These are phyloP conservation scores for Ferrisia virgata DNA, from an alignment of 2,888 invertebrate species.

Conservation along the genomic window DNA sequence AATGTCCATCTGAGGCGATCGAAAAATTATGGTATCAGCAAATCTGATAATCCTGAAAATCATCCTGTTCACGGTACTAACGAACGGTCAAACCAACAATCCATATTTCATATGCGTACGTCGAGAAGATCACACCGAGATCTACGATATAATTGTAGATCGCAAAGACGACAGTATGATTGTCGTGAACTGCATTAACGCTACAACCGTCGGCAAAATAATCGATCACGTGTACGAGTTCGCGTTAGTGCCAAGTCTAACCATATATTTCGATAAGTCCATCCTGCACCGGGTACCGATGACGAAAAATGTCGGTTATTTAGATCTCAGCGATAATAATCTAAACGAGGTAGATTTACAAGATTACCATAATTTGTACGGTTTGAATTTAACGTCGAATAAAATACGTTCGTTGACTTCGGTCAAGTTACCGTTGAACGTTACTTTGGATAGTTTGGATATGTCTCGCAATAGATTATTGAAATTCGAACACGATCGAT, in stretches of 20 bases:
- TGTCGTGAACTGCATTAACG: not conserved
- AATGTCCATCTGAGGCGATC: not conserved
- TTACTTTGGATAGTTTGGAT: slow-evolving; percentile 15
- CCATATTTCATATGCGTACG: slow-evolving; percentile 30
- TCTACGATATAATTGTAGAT: not conserved
- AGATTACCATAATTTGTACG: not conserved
- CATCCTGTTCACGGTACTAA: slow-evolving; percentile 16
- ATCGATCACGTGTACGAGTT: slow-evolving; percentile 6
- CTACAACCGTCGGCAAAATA: not conserved
- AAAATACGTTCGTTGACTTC: not conserved
- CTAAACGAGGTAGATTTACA: slow-evolving; percentile 49
- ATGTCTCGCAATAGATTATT: slow-evolving; percentile 13
- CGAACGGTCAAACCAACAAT: slow-evolving; percentile 20
- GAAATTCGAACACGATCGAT: not conserved
- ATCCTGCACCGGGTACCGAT: not conserved
- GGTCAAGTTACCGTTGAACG: not conserved
- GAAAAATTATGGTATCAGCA: slow-evolving; percentile 33
- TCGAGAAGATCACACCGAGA: not conserved
- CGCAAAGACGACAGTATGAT: not conserved
- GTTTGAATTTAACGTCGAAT: slow-evolving; percentile 27
- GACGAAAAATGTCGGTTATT: slow-evolving; percentile 59
- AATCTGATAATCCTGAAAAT: slow-evolving; percentile 26
- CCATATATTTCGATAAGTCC: not conserved
- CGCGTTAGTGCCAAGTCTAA: not conserved
- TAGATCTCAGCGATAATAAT: slow-evolving; percentile 59